Conservation (phyloP, 2,888 invertebrate genomes). For the Adela reaumurella region DNA sequence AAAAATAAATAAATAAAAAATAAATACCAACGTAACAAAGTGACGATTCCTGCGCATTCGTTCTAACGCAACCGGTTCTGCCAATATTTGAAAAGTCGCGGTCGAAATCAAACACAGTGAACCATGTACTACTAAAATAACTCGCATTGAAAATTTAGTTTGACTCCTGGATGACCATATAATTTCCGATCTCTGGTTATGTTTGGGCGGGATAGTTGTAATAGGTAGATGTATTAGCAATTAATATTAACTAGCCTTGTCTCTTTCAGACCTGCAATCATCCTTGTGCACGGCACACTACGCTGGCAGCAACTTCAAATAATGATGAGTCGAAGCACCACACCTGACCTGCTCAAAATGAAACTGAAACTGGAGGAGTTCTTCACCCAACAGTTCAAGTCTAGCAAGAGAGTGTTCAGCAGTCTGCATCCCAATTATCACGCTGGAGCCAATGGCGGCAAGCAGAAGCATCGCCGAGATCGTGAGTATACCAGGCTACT, state of each 20-base stretch:
- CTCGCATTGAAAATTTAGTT: no score
- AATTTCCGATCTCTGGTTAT: no score
- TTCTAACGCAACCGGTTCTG: no score
- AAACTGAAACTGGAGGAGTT: conserved; percentile 95
- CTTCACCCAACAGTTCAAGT: conserved; percentile 96
- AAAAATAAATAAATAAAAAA: no score
- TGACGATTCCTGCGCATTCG: no score
- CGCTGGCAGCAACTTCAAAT: conserved; percentile 95
- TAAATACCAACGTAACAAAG: no score
- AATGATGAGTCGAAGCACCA: conserved; percentile 95
- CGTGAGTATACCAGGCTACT: conserved; percentile 20
- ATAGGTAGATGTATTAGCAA: no score
- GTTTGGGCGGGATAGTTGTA: no score
- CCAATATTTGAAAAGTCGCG: no score
- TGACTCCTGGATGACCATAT: no score
- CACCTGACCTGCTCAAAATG: conserved; percentile 95
- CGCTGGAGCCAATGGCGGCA: conserved; percentile 13
- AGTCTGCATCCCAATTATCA: conserved; percentile 48
- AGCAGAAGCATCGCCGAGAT: conserved; percentile 26
- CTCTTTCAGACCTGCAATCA: conserved; percentile 70
- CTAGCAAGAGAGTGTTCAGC: conserved; percentile 88
- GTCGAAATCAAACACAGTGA: no score
- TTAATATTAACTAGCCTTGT: not conserved
- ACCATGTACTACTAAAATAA: no score
- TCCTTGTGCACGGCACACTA: conserved; percentile 88